Base-by-base conservation (phyloP, 2,113 vertebrate genomes). In the Cephalopterus ornatus region DNA sequence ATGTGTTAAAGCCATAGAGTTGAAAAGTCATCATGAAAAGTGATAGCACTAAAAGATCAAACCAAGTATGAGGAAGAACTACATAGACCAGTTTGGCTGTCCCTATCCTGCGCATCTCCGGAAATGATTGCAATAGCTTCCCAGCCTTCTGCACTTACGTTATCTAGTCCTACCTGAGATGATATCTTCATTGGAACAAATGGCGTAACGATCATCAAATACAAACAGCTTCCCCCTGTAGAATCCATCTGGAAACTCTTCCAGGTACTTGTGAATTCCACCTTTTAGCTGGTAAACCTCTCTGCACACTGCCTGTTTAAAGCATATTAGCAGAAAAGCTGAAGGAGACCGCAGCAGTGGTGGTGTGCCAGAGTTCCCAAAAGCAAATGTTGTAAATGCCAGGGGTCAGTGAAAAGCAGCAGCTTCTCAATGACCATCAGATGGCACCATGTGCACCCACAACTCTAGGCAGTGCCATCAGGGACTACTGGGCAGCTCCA, bases 161-260 rank as follows among this genome's bases (percentile, higher is more conserved):
- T 16, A 73, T 42, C 42, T 70, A 77, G 32, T 95, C 98, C 92
- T 95, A 99, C 99, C 99, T 98, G 99, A 98, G 92, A 99, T 98
- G 82, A 99, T 42, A 37, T 99, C 98, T 42, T 88, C 71, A 90
- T 99, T 99, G 92, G 98, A 99, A 90, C 98, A 98, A 92, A 99
- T 99, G 94, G 99, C 92, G n/a, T 98, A 99, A 78, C 99, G 99
- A 55, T 99, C 98, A 91, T 99, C 99, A 93, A 99, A 99, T 56
- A 99, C 99, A 94, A 99, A 99, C 63, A 99, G 98, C 96, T 99
- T 99, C 56, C 99, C 99, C 35, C 98, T 98, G 96, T 99, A 99
- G 98, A 99, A 99, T 26, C 99, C 99, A 33, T 99, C 97, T 8
- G 99, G 99, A 97, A 99, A 99, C 83, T 97, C 98, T 96, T 99